Base-by-base conservation (phyloP, 2,888 invertebrate genomes). In the Tetragonisca angustula region DNA sequence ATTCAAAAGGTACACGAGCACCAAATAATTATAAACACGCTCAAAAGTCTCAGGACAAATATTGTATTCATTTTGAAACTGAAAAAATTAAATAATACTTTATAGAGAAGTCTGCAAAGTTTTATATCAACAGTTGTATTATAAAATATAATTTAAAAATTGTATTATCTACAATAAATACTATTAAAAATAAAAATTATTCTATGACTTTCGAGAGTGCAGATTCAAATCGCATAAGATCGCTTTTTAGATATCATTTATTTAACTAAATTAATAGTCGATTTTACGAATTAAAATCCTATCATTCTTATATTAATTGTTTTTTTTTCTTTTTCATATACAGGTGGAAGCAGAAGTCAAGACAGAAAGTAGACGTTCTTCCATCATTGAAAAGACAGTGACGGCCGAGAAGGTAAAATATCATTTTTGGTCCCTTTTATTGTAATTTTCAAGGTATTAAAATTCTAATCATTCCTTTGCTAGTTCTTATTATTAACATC, bases 361-460 rank as follows among this genome's bases (percentile, higher is more conserved):
- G 86, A 92, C 94, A 75, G 95, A 95, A 89, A 95, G 95, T 86
- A 94, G 95, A 87, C 94, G 95, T 71, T 95, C 95, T 36, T 95
- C 95, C 50, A 89, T 95, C 56, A 90, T 93, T 54, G 95, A 95
- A 72, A 95, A 95, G 83, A 90, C 92, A 76, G 76, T 90, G 52
- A 87, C 91, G 15, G 88, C 88, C 4, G 91, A 90, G 73, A 93
- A 93, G 92, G 92, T 93, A 89, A 75, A 81, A 21, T 9, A 13
- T 36, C 19, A 56, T 61, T 68, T 69, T 59, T 79, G 59, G 19
- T 24, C 43, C 49, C 21, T 67, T n/a, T 54, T 49, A 71, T 67
- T 24, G 24, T 24, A 21, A 6, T 72, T 49, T 36, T 21, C 13
- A 19, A 4, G 36, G 21, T 64, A 9, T 36, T 24, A n/a, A 64